These are phyloP conservation scores for Onychomys leucogaster DNA, from an alignment of 2,797 vertebrate species.

Conservation along the genomic window DNA sequence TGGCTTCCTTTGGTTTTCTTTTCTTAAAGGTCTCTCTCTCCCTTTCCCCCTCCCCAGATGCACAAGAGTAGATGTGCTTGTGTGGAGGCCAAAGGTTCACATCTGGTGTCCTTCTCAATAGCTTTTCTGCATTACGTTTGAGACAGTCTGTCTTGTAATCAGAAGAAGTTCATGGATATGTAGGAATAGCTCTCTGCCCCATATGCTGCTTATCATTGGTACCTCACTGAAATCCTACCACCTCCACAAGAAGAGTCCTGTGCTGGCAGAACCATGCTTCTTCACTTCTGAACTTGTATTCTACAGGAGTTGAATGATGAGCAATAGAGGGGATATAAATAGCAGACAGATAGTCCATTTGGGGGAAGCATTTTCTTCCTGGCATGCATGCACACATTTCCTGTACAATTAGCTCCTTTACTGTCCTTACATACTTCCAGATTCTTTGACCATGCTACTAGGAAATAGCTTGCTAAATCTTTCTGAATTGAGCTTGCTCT, in stretches of 20 bases:
- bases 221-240: neutral
- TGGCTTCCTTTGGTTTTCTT: neutral
- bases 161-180: neutral
- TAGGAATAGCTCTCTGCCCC: neutral
- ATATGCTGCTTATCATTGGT: neutral
- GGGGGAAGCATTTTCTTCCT: neutral
- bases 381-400: neutral
- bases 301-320: neutral
- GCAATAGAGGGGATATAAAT: neutral
- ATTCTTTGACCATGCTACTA: neutral
- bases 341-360: neutral
- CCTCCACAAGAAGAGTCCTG: neutral
- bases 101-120: neutral
- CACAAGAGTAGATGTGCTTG: neutral
- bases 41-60: neutral
- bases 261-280: neutral
- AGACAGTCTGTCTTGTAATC: neutral
- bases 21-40: neutral
- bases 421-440: neutral
- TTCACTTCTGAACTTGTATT: neutral
- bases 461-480: neutral
- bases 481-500: neutral
- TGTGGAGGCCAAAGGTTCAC: neutral
- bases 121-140: neutral
- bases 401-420: neutral